Base-by-base conservation (phyloP, 2,113 vertebrate genomes). In the Hydrolagus affinis region DNA sequence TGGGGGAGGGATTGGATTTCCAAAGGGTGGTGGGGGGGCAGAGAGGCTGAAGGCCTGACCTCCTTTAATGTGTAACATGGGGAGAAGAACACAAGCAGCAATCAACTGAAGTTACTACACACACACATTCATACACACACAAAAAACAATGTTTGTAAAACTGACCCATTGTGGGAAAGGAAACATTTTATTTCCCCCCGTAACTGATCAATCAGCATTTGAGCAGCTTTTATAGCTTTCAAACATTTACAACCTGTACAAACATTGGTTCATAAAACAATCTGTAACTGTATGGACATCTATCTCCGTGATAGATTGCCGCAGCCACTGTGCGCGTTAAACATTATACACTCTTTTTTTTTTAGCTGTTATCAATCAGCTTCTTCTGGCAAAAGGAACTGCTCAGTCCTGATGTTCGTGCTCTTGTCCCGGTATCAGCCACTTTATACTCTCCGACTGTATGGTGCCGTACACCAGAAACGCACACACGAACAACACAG, bases 381-480 rank as follows among this genome's bases (percentile, higher is more conserved):
- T 44, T 44, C 14, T 11, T 64, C 25, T 28, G 30, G 60, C 1
- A 66, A 9, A 62, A 68, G 44, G 44, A 44, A 44, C 44, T 44
- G 60, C 19, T 93, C 88, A 98, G 1, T 99, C 97, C 85, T 94
- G 96, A 17, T 99, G 98, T 1, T 98, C 97, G 0, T 98, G 98
- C 86, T 99, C 97, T 11, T 98, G 98, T 44, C 97, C 98, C 0
- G 97, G 97, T 87, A 99, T 95, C 23, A 99, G 93, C 95, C 97
- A 97, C 0, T 95, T 94, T 86, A 99, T 96, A 89, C 94, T 98
- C 88, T 99, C 97, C 0, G 97, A 96, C n/a, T 95, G 92, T 32
- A 99, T 19, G 15, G 96, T 94, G 11, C 96, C 97, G 0, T 99
- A 99, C 80, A 95, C 9, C 8, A 93, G 90, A 85, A 99, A 99